Evolutionary conservation across 2,113 vertebrate genomes (phyloP), one percentile per base, ranked within the genome.

Genomic region (Callopanchax toddi): DNA sequence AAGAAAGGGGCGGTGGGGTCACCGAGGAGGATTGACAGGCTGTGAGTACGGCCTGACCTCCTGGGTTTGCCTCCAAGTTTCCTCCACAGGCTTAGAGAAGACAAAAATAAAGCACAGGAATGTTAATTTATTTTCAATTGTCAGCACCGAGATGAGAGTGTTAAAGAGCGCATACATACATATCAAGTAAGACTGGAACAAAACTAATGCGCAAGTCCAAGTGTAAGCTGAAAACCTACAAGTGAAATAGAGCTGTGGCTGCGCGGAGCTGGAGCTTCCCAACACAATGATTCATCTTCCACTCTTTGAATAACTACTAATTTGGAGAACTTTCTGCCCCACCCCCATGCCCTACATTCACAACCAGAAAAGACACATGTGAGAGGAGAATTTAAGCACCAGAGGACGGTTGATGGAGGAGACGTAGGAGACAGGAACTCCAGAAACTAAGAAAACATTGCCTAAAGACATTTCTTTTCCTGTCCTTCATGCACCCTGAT

Each of bases 121-220:
- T 93, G 91, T 93, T 93, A 93, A 92, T 93, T 93, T 90, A 93
- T 92, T 92, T 93, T 91, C 90, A 88, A 92, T 92, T 91, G 90
- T 90, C 86, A 67, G 40, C 56, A 18, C 56, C 36, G 71, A 87
- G 72, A 76, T 75, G 85, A 68, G 73, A 71, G 77, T 69, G 87
- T 87, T 87, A 85, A 90, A 88, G 87, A 87, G 87, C 23, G 88
- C 84, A 86, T 90, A 91, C 82, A 89, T 93, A 88, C 86, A 93
- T 91, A 91, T 83, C 85, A 90, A 93, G 68, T 90, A 76, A 86
- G 87, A 71, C 55, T 15, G 53, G 78, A 67, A 87, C 87, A 84
- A 89, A 88, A 89, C 79, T 71, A 85, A 82, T 77, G 63, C 52
- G 44, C 78, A 87, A 86, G 76, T 90, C 81, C 73, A 83, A 78